Evolutionary conservation across 2,113 vertebrate genomes (phyloP).

Genomic region (Fregetta grallaria): DNA sequence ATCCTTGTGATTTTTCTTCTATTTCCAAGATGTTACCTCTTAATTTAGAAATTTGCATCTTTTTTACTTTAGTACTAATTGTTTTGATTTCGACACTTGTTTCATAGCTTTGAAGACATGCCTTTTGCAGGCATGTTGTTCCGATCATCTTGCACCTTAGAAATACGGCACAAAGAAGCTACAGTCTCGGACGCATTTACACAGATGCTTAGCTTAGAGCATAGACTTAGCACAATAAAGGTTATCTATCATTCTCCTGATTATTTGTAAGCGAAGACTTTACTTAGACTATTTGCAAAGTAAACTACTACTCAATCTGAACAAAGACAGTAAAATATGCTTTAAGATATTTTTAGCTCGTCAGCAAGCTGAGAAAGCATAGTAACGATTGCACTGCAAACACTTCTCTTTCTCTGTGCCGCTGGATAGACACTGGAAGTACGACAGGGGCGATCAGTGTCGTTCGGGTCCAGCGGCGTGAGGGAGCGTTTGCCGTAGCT

Average conservation of each 20-base stretch:
- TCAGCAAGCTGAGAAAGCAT: not conserved
- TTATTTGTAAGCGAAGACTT: not conserved
- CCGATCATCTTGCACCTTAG: not conserved
- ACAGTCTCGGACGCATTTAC: not conserved
- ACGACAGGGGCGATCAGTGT: not conserved
- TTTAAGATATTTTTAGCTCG: not conserved
- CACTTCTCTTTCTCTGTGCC: not conserved
- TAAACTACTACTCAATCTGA: not conserved
- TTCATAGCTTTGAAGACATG: not conserved
- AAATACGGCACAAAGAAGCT: not conserved
- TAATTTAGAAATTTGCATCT: not conserved
- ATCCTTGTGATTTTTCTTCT: not conserved
- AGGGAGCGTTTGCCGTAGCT: not conserved
- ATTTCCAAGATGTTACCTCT: not conserved
- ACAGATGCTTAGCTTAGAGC: not conserved
- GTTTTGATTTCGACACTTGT: not conserved
- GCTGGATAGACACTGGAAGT: not conserved
- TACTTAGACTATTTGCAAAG: not conserved
- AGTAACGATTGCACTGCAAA: not conserved
- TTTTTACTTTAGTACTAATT: not conserved
- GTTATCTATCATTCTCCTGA: not conserved
- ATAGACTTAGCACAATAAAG: not conserved
- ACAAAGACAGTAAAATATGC: not conserved
- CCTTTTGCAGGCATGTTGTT: not conserved
- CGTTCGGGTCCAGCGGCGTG: not conserved